Base-by-base conservation (phyloP, 2,888 invertebrate species). In the Agonopterix arenella region DNA sequence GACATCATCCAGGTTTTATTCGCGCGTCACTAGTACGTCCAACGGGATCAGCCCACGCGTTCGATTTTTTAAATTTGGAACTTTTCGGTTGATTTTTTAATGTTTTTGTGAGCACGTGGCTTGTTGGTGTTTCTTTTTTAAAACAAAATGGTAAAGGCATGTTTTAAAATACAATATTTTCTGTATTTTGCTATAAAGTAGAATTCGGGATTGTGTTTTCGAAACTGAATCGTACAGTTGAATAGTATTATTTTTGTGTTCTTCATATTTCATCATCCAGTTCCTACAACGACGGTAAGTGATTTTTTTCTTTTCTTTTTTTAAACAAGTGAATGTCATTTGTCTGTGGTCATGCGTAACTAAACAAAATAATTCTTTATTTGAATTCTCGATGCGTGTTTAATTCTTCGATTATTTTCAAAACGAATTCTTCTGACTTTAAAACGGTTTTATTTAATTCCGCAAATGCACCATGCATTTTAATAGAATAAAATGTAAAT, bases 171-270 rank as follows among this genome's bases (percentile, higher is more conserved):
- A 72, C 75, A 77, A 55, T 59, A 78, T 73, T 76, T 72, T 56
- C 55, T 77, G 65, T 75, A 81, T 68, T 81, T 80, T 45, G 60
- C 80, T 50, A 81, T 81, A 66, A 80, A 81, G 65, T 80, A 80
- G 70, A 46, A 28, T 28, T 28, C 43, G 41, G 40, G 40, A 40
- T 16, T 47, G 18, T 43, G 2, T 3, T 38, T 36, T 36, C 10
- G 16, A 38, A 16, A 28, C 10, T 40, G 40, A n/a, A 40, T 40
- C n/a, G 40, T 40, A 13, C 13, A n/a, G 40, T 40, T 40, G 28
- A 28, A 28, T 40, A n/a, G 40, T 40, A n/a, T 38, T 38, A n/a
- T 40, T n/a, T 40, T 40, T 40, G 46, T 47, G 41, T 40, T 1
- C 9, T 40, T 28, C 28, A 28, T 43, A 13, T 47, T 47, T 38